Evolutionary conservation across 2,113 vertebrate genomes (phyloP), one percentile per base, ranked within the genome.

Genomic region (Fulmarus glacialis): DNA sequence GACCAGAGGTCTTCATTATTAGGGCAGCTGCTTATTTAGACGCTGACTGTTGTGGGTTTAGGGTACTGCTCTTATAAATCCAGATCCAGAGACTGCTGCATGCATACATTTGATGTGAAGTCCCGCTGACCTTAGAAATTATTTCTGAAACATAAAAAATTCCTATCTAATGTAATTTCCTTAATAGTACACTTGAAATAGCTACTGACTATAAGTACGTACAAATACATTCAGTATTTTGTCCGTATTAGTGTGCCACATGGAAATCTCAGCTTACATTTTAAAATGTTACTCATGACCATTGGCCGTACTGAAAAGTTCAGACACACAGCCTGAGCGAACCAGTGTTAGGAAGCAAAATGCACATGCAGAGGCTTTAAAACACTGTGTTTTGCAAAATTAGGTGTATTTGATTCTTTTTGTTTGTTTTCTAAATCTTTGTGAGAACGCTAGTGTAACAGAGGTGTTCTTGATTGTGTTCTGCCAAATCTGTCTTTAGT

Each of bases 251-350:
- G 15, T 59, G 17, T 47, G 23, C 30, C 11, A 29, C 7, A 1
- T 36, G 15, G 43, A 74, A 85, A 82, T 55, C 26, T 38, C 2
- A 0, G 21, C 19, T 80, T 85, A 53, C 0, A 0, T 89, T 89
- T 78, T 29, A 45, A 82, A 60, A 45, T 34, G 34, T 11, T 78
- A 32, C 29, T 89, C 5, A 0, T 64, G 48, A 64, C 10, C 13
- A 20, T 17, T 81, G 23, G 5, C 38, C 1, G 0, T 67, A 59
- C 23, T 60, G 9, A 48, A 64, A 83, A 83, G 52, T 6, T 86
- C 40, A 83, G n/a, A 34, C 4, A 30, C 0, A 0, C 7, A 2
- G 9, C n/a, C 30, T 42, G 47, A 59, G 30, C 3, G 1, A 87
- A 63, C 20, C n/a, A 26, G 12, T 72, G 13, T 15, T 52, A 27